Base-by-base conservation (phyloP, 2,888 invertebrate species). In the Melieria picta region DNA sequence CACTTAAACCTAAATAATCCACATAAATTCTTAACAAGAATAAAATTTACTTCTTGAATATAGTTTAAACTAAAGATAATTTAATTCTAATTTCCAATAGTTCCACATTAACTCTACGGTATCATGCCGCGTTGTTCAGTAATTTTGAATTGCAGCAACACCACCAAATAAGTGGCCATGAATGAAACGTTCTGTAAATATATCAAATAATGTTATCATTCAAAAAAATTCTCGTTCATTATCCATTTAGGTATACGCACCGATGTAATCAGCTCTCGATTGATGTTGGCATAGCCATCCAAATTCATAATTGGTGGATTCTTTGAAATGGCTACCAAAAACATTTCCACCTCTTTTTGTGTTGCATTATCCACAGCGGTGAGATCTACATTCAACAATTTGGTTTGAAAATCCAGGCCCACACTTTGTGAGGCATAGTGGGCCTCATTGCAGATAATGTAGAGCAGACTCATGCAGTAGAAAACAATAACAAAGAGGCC, bases 271-370 rank as follows among this genome's bases (percentile, higher is more conserved):
- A 93, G 82, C 79, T 91, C 90, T 50, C 93, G 86, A 81, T 93
- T 92, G 72, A 93, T 91, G 79, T 92, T 91, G 2, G 92, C 91
- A 80, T 92, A 93, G 4, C 92, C 92, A 77, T 93, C 92, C 69
- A 93, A 86, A 84, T 93, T 93, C 93, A 93, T 93, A 64, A 91
- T 91, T 0, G 93, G 93, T 0, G 93, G 93, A 84, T 93, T 93
- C 83, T 93, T 93, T 7, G 91, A 90, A 69, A 93, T 92, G 0
- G 93, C 93, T 7, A 91, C 91, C 45, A 93, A 85, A 79, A 93
- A 91, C 92, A 93, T 92, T 80, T 92, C 90, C 13, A 93, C 91
- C 81, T 93, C 93, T 50, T 91, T 90, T 78, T 91, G 90, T 0
- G 92, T 91, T 66, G 90, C 89, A 57, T 88, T 87, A 83, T 92